A percentile compares a stretch with the other conserved stretches of the same genome.
These are phyloP conservation scores for Falco naumanni DNA, from an alignment of 2,797 vertebrate species.

Conservation along the genomic window DNA sequence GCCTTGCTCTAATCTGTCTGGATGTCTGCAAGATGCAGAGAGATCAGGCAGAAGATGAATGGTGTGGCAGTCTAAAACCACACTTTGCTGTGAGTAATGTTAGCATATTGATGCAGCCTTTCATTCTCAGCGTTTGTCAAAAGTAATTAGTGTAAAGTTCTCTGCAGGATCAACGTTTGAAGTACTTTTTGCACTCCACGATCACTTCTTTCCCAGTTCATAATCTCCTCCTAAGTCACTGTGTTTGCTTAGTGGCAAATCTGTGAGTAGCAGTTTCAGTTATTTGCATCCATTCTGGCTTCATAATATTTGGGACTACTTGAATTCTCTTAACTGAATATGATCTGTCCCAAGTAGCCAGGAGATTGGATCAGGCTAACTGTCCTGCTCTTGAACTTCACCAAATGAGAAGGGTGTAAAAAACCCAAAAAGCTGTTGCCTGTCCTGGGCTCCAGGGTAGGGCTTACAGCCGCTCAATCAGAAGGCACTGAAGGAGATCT, in stretches of 20 bases:
- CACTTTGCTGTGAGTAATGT: constrained; percentile 28
- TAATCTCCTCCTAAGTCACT: neutral
- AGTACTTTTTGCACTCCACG: neutral
- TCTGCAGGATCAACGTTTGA: neutral
- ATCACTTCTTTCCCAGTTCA: neutral
- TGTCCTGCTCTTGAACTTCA: neutral
- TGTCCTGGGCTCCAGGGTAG: neutral
- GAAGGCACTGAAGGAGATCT: neutral
- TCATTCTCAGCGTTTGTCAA: constrained; percentile 10
- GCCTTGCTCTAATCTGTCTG: constrained; percentile 11
- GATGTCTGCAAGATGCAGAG: constrained; percentile 27
- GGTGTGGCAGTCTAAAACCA: constrained; percentile 14
- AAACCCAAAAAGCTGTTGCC: neutral
- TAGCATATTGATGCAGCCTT: constrained; percentile 29
- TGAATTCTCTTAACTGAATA: neutral
- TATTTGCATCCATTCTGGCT: neutral
- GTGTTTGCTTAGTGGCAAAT: neutral
- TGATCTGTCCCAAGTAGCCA: neutral
- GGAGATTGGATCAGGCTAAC: neutral
- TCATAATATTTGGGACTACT: neutral
- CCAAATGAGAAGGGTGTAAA: neutral
- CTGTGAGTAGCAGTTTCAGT: neutral
- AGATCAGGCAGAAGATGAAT: constrained; percentile 31
- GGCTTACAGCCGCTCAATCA: rapidly evolving
- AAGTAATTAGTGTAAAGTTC: constrained; percentile 28